A percentile compares a stretch with the other conserved stretches of the same genome.
phyloP scores from a whole-genome alignment of 2,797 vertebrate species.

The Sebastes baramenuke region DNA sequence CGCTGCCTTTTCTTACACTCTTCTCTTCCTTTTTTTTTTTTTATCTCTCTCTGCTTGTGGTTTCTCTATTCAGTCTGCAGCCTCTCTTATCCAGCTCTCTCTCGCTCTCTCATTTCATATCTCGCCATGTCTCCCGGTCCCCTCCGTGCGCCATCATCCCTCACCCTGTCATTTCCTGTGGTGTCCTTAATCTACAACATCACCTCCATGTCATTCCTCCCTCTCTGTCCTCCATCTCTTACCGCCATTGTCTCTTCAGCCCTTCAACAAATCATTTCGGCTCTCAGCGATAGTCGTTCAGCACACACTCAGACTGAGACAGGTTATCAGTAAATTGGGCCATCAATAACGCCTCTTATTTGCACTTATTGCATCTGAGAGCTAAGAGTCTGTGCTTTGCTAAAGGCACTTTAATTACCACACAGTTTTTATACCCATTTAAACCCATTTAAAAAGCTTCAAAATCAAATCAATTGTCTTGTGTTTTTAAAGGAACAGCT shows the following conservation, averaged over 20 bases:
- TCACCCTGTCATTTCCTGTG: conserved; percentile 58
- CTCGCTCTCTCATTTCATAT: conserved; percentile 11
- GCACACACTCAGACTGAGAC: not conserved
- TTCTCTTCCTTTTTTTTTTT: not conserved
- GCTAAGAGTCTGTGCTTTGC: not conserved
- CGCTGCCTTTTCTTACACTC: not conserved
- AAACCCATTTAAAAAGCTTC: not conserved
- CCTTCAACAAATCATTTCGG: conserved; percentile 28
- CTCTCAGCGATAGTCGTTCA: not conserved
- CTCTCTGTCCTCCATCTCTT: conserved; percentile 12
- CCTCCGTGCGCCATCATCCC: conserved; percentile 25
- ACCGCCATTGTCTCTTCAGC: conserved; percentile 5
- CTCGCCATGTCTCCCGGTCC: conserved; percentile 9
- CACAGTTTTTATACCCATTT: not conserved
- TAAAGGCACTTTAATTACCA: not conserved
- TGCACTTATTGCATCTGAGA: not conserved
- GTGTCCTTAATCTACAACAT: conserved; percentile 40
- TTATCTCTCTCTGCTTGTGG: not conserved
- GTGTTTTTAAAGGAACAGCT: not conserved
- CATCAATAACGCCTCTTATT: conserved; percentile 7
- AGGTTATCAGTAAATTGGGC: conserved; percentile 16
- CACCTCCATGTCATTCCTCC: conserved; percentile 12
- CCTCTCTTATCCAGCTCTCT: conserved; percentile 8
- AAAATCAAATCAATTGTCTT: too few species aligned
- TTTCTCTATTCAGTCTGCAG: not conserved